Percentiles rank a stretch among this genome's conserved stretches.
Evolutionary conservation across 2,888 invertebrate genomes (phyloP).

Genomic region (Microplitis manilae): DNA sequence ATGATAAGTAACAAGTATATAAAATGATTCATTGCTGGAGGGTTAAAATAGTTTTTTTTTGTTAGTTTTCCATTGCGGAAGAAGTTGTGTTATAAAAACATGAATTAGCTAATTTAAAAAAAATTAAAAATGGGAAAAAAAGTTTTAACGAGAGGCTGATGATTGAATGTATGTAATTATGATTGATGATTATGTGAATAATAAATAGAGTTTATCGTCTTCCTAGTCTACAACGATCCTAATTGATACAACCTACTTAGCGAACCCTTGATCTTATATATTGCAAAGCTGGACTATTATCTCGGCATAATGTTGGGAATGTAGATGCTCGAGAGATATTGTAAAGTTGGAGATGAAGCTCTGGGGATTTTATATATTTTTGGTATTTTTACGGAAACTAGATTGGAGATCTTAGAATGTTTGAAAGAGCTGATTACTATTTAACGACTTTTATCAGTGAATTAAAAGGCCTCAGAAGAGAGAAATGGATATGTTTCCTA

Average conservation of each 20-base stretch:
- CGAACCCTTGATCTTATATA: slow-evolving; percentile 24
- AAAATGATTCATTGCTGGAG: slow-evolving; percentile 41
- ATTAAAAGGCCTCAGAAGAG: too few species aligned
- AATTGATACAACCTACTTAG: slow-evolving; percentile 44
- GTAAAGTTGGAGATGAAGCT: too few species aligned
- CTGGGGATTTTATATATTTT: too few species aligned
- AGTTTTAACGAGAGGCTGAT: not conserved
- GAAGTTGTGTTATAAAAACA: slow-evolving; percentile 21
- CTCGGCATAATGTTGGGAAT: too few species aligned
- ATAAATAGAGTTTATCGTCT: slow-evolving; percentile 6
- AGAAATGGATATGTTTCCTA: too few species aligned
- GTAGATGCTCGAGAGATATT: too few species aligned
- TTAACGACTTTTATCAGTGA: too few species aligned
- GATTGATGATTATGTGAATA: slow-evolving; percentile 12
- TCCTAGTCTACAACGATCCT: not conserved
- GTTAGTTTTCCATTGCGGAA: slow-evolving; percentile 28
- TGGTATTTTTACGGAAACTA: too few species aligned
- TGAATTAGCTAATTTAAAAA: slow-evolving; percentile 20
- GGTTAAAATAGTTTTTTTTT: slow-evolving; percentile 2
- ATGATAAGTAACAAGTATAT: not conserved
- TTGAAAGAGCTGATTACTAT: too few species aligned
- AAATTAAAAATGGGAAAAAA: not conserved
- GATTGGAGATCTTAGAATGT: too few species aligned
- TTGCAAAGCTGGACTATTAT: too few species aligned
- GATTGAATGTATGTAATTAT: slow-evolving; percentile 6